phyloP scores from a whole-genome alignment of 2,797 vertebrate species.

The Cyclopterus lumpus region DNA sequence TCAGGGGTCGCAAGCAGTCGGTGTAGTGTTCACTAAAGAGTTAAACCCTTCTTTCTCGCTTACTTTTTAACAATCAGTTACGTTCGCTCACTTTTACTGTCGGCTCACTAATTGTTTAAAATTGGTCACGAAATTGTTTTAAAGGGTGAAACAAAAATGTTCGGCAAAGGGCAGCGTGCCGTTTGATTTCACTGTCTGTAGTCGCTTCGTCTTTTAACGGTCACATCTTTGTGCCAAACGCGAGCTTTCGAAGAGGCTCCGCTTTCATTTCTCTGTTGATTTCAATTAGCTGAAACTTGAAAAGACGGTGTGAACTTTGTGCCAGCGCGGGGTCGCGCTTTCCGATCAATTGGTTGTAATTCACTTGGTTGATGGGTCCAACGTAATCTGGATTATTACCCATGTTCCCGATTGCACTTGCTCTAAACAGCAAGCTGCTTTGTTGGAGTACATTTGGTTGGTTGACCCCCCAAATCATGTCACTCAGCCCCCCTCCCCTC shows the following conservation, averaged over 20 bases:
- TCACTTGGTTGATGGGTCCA: constrained; percentile 23
- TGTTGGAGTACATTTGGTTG: constrained; percentile 22
- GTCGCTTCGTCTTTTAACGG: neutral
- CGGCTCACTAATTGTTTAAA: constrained; percentile 4
- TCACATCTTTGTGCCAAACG: neutral
- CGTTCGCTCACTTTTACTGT: constrained; percentile 2
- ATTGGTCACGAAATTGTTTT: neutral
- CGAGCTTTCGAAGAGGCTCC: neutral
- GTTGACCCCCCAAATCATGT: constrained; percentile 28
- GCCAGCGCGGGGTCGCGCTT: constrained; percentile 30
- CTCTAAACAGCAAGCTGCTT: constrained; percentile 25
- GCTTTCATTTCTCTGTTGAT: constrained; percentile 17
- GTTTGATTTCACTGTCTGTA: neutral
- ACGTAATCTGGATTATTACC: constrained; percentile 36
- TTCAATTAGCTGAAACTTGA: constrained; percentile 48
- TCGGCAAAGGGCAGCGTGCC: rapidly evolving
- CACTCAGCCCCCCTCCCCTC: neutral
- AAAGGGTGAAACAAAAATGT: neutral
- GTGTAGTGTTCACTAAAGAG: constrained; percentile 12
- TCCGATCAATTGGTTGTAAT: constrained; percentile 43
- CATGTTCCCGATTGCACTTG: constrained; percentile 14
- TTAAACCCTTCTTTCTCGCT: neutral
- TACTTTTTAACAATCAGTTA: neutral
- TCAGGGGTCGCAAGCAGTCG: neutral
- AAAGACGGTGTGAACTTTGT: constrained; percentile 26